Conservation (phyloP, 2,113 vertebrate genomes). For the Polypterus senegalus region DNA sequence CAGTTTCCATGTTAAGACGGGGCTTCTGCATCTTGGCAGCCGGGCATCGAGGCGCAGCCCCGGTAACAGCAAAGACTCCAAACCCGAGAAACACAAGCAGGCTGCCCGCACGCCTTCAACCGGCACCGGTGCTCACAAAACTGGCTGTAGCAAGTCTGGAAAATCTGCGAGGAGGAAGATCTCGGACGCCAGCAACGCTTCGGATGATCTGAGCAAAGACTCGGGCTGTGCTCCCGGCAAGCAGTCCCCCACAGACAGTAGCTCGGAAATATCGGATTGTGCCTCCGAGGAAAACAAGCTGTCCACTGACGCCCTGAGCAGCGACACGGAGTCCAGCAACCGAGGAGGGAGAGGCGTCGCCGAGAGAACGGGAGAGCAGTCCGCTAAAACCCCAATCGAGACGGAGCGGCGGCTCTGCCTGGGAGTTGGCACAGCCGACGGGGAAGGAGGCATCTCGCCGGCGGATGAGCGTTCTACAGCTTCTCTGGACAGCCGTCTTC, state of each 20-base stretch:
- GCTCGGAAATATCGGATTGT: constrained; percentile 86
- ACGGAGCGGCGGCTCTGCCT: constrained; percentile 36
- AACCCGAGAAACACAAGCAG: constrained; percentile 37
- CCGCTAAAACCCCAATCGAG: constrained; percentile 31
- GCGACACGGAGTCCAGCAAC: constrained; percentile 61
- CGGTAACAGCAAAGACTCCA: constrained; percentile 35
- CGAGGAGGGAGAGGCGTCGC: constrained; percentile 32
- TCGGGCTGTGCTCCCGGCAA: constrained; percentile 51
- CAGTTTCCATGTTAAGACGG: constrained; percentile 53
- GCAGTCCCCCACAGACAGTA: constrained; percentile 73
- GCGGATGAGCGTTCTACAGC: constrained; percentile 64
- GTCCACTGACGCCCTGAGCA: constrained; percentile 62
- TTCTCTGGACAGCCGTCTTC: constrained; percentile 76
- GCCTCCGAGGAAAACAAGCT: constrained; percentile 74
- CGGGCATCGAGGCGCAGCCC: constrained; percentile 51
- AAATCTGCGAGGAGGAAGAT: constrained; percentile 44
- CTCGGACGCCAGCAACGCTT: constrained; percentile 48
- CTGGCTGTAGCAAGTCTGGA: constrained; percentile 20
- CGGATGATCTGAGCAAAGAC: constrained; percentile 52
- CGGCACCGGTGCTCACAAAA: constrained; percentile 22
- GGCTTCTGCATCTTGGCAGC: constrained; percentile 48
- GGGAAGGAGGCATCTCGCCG: constrained; percentile 49
- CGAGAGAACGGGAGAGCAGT: constrained; percentile 28
- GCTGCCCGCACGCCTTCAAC: constrained; percentile 23
- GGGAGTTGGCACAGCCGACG: constrained; percentile 33